Conservation (phyloP, 2,888 invertebrate genomes). For the Volucella inanis region DNA sequence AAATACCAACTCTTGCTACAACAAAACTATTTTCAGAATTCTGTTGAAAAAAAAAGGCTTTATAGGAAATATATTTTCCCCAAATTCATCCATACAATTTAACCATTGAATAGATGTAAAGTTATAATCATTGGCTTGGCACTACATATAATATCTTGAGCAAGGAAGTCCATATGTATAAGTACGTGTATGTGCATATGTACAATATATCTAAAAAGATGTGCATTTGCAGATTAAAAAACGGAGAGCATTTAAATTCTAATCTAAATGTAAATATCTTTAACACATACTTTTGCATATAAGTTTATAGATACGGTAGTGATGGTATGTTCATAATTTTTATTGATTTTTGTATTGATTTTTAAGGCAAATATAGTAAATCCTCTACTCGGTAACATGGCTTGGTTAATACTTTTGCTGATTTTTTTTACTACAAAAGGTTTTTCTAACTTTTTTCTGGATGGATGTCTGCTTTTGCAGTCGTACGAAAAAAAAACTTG, state of each 20-base stretch:
- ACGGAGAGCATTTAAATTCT: slow-evolving; percentile 40
- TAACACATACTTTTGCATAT: slow-evolving; percentile 3
- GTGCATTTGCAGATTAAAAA: slow-evolving; percentile 44
- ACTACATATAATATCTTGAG: slow-evolving; percentile 44
- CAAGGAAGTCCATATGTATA: slow-evolving; percentile 5
- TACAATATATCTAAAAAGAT: neutral
- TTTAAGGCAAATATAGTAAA: too few species aligned
- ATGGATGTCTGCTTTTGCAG: too few species aligned
- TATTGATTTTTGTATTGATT: too few species aligned
- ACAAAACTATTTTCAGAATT: slow-evolving; percentile 34
- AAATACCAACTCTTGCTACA: neutral
- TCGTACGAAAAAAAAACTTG: too few species aligned
- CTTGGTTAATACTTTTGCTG: too few species aligned
- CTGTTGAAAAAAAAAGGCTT: slow-evolving; percentile 50
- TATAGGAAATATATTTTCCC: slow-evolving; percentile 52
- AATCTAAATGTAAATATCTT: slow-evolving; percentile 68
- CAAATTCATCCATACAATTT: slow-evolving; percentile 51
- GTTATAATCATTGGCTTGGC: slow-evolving; percentile 57
- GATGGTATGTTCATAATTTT: too few species aligned
- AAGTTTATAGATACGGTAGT: neutral
- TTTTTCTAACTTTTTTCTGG: too few species aligned
- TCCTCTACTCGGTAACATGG: too few species aligned
- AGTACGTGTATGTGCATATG: too few species aligned
- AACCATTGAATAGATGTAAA: slow-evolving; percentile 57
- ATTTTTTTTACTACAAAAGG: too few species aligned